These are phyloP conservation scores for Drosophila prolongata DNA, from an alignment of 2,888 invertebrate species.

Conservation along the genomic window DNA sequence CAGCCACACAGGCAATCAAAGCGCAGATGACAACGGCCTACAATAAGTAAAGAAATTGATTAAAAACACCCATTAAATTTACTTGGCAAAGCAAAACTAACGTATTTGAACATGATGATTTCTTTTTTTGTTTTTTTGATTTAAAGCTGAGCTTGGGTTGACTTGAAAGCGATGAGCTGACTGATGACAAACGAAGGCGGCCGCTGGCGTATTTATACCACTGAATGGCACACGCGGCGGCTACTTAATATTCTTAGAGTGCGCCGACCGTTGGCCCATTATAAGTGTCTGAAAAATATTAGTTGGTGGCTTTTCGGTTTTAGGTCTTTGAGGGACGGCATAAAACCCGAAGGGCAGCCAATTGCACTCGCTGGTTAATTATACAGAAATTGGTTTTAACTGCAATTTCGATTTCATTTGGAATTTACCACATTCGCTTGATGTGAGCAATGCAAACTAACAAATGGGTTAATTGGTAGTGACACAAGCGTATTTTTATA, in stretches of 20 bases:
- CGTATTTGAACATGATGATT: slow-evolving; percentile 71
- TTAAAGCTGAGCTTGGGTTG: slow-evolving; percentile 27
- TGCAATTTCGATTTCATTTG: slow-evolving; percentile 19
- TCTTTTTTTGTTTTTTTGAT: slow-evolving; percentile 21
- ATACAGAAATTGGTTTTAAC: slow-evolving; percentile 33
- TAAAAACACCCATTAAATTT: not conserved
- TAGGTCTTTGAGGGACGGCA: slow-evolving; percentile 36
- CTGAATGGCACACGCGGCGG: slow-evolving; percentile 3
- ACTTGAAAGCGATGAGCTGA: slow-evolving; percentile 52
- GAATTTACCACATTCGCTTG: slow-evolving; percentile 17
- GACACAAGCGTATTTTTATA: not conserved
- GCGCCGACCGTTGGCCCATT: slow-evolving; percentile 52
- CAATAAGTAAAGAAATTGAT: not conserved
- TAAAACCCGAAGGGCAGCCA: slow-evolving; percentile 75
- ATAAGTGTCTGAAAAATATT: slow-evolving; percentile 60
- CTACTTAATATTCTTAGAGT: slow-evolving; percentile 59
- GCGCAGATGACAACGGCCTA: slow-evolving; percentile 74
- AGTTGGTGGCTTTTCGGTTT: slow-evolving; percentile 15
- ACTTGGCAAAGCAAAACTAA: slow-evolving; percentile 42
- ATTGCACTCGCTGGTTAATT: slow-evolving; percentile 47
- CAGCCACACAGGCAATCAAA: slow-evolving; percentile 71
- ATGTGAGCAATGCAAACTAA: slow-evolving; percentile 1
- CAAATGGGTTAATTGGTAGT: slow-evolving; percentile 15
- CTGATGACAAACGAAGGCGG: slow-evolving; percentile 55
- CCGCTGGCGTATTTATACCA: slow-evolving; percentile 63